Percentiles rank a stretch among this genome's conserved stretches.
Evolutionary conservation across 1,140 invertebrate genomes (phyloP).

Genomic region (Drosophila kikkawai): DNA sequence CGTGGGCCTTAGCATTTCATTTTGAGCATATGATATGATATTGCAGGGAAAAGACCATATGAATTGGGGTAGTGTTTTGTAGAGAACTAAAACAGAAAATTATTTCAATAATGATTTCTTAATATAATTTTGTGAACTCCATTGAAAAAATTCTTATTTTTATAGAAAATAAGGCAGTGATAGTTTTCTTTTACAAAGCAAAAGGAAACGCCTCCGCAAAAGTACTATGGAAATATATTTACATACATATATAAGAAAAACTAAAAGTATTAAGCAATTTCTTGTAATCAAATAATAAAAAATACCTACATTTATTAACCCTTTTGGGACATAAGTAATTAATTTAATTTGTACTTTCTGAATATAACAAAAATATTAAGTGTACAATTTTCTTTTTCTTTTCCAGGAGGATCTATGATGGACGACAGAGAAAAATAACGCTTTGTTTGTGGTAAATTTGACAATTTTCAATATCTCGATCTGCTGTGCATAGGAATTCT

Average conservation of each 20-base stretch:
- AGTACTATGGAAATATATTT: neutral
- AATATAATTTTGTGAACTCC: neutral
- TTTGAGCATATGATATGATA: neutral
- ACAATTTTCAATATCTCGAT: constrained; percentile 33
- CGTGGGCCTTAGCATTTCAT: constrained; percentile 4
- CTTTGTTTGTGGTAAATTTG: constrained; percentile 84
- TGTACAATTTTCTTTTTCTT: neutral
- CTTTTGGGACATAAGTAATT: neutral
- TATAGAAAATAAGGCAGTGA: neutral
- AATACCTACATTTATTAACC: neutral
- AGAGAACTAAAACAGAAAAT: neutral
- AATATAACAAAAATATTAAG: constrained; percentile 12
- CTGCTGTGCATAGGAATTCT: constrained; percentile 52
- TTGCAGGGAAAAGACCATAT: neutral
- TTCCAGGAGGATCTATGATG: constrained; percentile 84
- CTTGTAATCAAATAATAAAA: neutral
- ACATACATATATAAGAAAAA: neutral
- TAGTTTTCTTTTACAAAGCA: neutral
- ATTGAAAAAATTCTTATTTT: neutral
- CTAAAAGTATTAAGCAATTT: neutral
- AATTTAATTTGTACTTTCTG: neutral
- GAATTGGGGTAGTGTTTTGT: neutral
- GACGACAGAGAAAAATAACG: constrained; percentile 84
- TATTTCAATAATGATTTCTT: neutral
- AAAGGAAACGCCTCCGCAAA: neutral